Percentiles rank a stretch among this genome's conserved stretches.
phyloP scores from a whole-genome alignment of 2,888 invertebrate species.

The Pseudococcus longispinus region DNA sequence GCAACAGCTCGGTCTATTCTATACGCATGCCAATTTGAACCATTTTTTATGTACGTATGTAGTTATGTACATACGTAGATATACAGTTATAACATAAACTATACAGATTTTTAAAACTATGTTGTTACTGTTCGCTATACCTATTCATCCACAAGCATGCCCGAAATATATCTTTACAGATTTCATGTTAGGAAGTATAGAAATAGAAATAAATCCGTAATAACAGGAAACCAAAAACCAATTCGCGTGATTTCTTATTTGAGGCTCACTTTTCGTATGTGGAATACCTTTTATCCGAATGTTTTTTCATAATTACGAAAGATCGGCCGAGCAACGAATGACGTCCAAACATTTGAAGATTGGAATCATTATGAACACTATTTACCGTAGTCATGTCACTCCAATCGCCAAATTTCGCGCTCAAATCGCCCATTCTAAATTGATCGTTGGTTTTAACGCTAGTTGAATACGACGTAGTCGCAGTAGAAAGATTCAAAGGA shows the following conservation, averaged over 20 bases:
- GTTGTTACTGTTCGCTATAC: no score
- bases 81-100: no score
- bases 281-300: slow-evolving; percentile 49
- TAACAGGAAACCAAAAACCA: not conserved
- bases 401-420: slow-evolving; percentile 83
- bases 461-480: not conserved
- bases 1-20: no score
- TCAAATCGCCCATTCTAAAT: slow-evolving; percentile 85
- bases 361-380: slow-evolving; percentile 76
- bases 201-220: not conserved
- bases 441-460: slow-evolving; percentile 74
- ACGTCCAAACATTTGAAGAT: slow-evolving; percentile 80
- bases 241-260: not conserved
- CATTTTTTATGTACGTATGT: no score
- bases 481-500: slow-evolving; percentile 69
- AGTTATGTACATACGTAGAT: no score
- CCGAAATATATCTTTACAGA: no score
- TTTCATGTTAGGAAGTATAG: not conserved
- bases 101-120: no score
- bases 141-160: no score
- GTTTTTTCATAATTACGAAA: slow-evolving; percentile 69
- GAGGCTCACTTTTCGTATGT: not conserved
- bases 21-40: no score
- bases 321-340: slow-evolving; percentile 86
- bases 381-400: slow-evolving; percentile 68